Evolutionary conservation across 2,888 invertebrate species (phyloP).

Genomic region (Drosophila aldrichi): DNA sequence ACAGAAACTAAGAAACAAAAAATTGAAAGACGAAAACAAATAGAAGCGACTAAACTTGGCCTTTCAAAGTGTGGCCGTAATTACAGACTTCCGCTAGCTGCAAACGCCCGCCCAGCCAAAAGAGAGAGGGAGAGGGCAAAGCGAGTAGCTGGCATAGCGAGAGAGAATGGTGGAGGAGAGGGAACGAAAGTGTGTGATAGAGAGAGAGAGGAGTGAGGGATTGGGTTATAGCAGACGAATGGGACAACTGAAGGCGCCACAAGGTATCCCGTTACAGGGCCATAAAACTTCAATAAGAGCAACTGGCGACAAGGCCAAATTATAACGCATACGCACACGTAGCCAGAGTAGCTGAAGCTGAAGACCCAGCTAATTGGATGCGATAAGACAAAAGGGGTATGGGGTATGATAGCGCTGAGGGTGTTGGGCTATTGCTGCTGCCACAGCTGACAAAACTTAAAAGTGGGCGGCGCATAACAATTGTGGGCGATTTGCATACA

Average conservation of each 20-base stretch:
- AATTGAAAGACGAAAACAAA: constrained; percentile 2
- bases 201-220: not conserved
- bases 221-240: constrained; percentile 23
- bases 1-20: not conserved
- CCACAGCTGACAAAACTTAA: constrained; percentile 43
- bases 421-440: not conserved
- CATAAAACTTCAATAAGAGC: constrained; percentile 69
- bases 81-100: constrained; percentile 69
- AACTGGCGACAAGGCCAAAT: constrained; percentile 69
- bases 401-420: not conserved
- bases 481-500: constrained; percentile 79
- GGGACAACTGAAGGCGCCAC: constrained; percentile 74
- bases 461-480: constrained; percentile 72
- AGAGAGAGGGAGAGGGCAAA: not conserved
- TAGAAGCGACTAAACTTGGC: constrained; percentile 42
- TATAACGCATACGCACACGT: constrained; percentile 71
- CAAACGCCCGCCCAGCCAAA: constrained; percentile 35
- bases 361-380: constrained; percentile 67
- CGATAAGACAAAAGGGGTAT: constrained; percentile 10
- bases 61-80: constrained; percentile 64
- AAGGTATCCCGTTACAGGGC: constrained; percentile 78
- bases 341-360: constrained; percentile 22
- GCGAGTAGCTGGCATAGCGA: not conserved
- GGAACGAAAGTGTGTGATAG: not conserved
- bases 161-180: not conserved